Percentiles rank a stretch among this genome's conserved stretches.
These are phyloP conservation scores for Kuschelorhynchus macadamiae DNA, from an alignment of 2,888 invertebrate species.

Conservation along the genomic window DNA sequence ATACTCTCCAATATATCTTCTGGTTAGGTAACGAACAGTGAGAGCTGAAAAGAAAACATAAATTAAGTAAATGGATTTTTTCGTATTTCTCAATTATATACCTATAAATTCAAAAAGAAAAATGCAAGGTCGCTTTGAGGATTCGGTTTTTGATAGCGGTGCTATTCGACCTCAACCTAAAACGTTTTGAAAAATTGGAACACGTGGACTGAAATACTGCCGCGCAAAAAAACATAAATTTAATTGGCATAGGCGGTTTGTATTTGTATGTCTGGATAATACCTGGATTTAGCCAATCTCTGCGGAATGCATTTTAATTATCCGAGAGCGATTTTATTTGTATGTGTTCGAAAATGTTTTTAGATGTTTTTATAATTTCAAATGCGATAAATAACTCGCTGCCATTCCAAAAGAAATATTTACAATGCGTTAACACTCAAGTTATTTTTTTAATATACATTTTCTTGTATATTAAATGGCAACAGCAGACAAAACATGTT, in stretches of 20 bases:
- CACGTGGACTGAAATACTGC: slow-evolving; percentile 9
- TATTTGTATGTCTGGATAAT: background rate
- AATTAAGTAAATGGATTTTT: slow-evolving; percentile 23
- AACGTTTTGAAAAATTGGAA: slow-evolving; percentile 39
- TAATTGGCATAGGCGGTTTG: slow-evolving; percentile 4
- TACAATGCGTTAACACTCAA: too few species aligned
- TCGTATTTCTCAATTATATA: slow-evolving; percentile 26
- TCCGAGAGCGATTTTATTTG: too few species aligned
- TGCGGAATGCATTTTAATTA: too few species aligned
- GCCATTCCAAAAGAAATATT: too few species aligned
- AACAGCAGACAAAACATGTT: too few species aligned
- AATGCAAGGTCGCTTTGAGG: slow-evolving; percentile 28
- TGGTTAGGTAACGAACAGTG: slow-evolving; percentile 83
- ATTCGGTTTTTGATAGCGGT: slow-evolving; percentile 20
- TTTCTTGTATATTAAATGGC: too few species aligned
- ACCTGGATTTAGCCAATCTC: too few species aligned
- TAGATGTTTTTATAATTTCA: too few species aligned
- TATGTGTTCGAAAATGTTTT: too few species aligned
- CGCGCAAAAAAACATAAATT: slow-evolving; percentile 21
- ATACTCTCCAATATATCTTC: slow-evolving; percentile 85
- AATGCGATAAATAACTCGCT: too few species aligned
- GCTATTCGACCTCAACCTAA: slow-evolving; percentile 42
- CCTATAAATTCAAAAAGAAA: slow-evolving; percentile 24
- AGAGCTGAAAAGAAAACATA: slow-evolving; percentile 74
- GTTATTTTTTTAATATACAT: too few species aligned